Conservation (phyloP, 2,888 invertebrate genomes). For the Cheilosia variabilis region DNA sequence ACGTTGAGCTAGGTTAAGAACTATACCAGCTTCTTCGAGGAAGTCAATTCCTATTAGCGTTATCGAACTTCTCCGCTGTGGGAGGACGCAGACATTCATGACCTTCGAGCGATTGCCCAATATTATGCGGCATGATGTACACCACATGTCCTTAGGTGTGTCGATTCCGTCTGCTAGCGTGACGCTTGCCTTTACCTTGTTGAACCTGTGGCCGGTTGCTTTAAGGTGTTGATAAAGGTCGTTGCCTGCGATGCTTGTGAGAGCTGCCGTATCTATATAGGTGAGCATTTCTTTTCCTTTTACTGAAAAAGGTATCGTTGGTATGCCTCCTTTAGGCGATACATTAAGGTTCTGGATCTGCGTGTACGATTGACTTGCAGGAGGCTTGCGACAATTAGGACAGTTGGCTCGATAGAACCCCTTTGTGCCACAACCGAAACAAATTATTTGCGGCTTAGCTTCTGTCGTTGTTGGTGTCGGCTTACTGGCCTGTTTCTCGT, state of each 20-base stretch:
- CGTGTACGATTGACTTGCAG: too few species aligned
- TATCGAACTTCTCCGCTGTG: too few species aligned
- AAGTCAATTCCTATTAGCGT: not conserved
- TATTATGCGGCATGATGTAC: not conserved
- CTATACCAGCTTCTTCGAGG: not conserved
- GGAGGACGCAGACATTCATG: not conserved
- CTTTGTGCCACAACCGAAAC: not conserved
- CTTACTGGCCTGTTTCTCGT: too few species aligned
- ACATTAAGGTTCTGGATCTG: too few species aligned
- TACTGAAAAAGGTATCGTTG: too few species aligned
- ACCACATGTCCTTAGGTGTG: not conserved
- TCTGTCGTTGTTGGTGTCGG: too few species aligned
- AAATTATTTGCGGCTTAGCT: not conserved
- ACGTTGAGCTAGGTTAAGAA: not conserved
- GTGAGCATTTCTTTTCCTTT: too few species aligned
- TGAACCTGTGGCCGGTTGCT: constrained; percentile 9
- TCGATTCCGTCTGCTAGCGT: not conserved
- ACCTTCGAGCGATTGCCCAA: not conserved
- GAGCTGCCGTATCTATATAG: too few species aligned
- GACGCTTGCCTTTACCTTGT: not conserved
- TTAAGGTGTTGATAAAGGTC: not conserved
- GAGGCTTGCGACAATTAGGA: constrained; percentile 8
- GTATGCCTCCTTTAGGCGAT: too few species aligned
- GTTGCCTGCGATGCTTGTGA: too few species aligned
- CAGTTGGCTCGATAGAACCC: constrained; percentile 1